A percentile compares a stretch with the other conserved stretches of the same genome.
Conservation (phyloP, 2,888 invertebrate genomes). For the Drosophila diplacantha region DNA sequence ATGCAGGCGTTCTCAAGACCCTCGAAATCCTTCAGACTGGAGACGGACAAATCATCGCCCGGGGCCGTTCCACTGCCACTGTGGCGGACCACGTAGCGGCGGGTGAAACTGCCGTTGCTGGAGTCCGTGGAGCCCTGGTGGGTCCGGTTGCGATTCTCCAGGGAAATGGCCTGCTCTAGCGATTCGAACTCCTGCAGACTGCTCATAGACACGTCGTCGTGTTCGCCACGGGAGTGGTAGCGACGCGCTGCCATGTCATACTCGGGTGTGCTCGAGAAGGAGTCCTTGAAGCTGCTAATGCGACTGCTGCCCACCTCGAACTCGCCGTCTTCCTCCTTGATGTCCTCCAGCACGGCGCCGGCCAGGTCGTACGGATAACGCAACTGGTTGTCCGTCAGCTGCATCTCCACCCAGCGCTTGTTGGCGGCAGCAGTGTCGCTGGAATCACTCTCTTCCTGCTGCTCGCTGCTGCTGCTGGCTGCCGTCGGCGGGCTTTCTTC, state of each 20-base stretch:
- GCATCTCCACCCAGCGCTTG: conserved; percentile 94
- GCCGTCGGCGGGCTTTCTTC: conserved; percentile 82
- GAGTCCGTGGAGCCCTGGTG: conserved; percentile 90
- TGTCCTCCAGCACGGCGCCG: conserved; percentile 91
- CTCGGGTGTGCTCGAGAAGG: conserved; percentile 94
- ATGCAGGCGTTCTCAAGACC: conserved; percentile 92
- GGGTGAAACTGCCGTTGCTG: conserved; percentile 88
- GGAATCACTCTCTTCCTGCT: conserved; percentile 79
- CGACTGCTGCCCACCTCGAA: conserved; percentile 88
- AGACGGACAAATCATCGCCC: conserved; percentile 89
- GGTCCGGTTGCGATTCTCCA: conserved; percentile 85
- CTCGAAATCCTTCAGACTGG: conserved; percentile 95
- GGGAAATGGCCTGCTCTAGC: conserved; percentile 88
- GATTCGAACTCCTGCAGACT: conserved; percentile 97
- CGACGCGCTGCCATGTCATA: conserved; percentile 90
- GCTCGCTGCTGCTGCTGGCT: conserved; percentile 70
- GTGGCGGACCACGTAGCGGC: conserved; percentile 83
- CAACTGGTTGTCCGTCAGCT: conserved; percentile 82
- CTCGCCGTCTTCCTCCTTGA: conserved; percentile 94
- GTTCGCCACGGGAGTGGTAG: conserved; percentile 87
- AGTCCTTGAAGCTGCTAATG: conserved; percentile 89
- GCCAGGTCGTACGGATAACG: conserved; percentile 88
- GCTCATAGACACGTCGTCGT: conserved; percentile 94
- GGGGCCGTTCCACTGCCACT: conserved; percentile 79
- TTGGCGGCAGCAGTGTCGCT: conserved; percentile 86